phyloP scores from a whole-genome alignment of 2,888 invertebrate species.

The Anaspis maculata region DNA sequence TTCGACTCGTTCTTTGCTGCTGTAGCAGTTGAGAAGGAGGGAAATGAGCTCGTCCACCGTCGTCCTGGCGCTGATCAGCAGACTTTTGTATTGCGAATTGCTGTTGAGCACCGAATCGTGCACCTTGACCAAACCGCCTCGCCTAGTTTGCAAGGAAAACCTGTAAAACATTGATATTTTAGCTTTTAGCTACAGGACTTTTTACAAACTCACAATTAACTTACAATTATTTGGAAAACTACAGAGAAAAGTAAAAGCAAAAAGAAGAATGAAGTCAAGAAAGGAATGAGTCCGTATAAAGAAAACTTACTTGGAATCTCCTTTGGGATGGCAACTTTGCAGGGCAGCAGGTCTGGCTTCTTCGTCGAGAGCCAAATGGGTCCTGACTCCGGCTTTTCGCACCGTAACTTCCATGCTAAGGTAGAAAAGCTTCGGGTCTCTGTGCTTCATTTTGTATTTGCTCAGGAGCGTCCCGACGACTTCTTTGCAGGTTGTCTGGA shows the following conservation, averaged over 20 bases:
- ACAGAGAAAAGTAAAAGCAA: no score
- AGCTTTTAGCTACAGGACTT: no score
- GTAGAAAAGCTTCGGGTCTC: slow-evolving; percentile 88
- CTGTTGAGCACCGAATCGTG: slow-evolving; percentile 87
- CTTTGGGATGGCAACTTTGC: slow-evolving; percentile 89
- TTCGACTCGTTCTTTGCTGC: slow-evolving; percentile 73
- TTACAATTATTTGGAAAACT: neutral
- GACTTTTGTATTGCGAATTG: slow-evolving; percentile 86
- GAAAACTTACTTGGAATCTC: slow-evolving; percentile 72
- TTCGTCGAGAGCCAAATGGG: slow-evolving; percentile 76
- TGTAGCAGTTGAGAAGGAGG: slow-evolving; percentile 76
- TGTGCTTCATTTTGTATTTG: slow-evolving; percentile 80
- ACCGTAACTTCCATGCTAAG: slow-evolving; percentile 92
- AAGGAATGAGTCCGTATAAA: neutral
- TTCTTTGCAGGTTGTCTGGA: slow-evolving; percentile 80
- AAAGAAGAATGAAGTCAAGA: no score
- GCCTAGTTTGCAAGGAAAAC: slow-evolving; percentile 79
- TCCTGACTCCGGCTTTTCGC: slow-evolving; percentile 72
- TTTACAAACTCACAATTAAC: neutral
- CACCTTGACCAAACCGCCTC: slow-evolving; percentile 86
- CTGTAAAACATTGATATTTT: slow-evolving; percentile 37
- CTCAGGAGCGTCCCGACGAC: slow-evolving; percentile 76
- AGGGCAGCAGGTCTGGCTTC: slow-evolving; percentile 84
- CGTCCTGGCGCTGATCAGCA: slow-evolving; percentile 81
- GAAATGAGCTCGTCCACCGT: slow-evolving; percentile 82